A percentile compares a stretch with the other conserved stretches of the same genome.
Evolutionary conservation across 2,797 vertebrate species (phyloP).

Genomic region (Lagorchestes hirsutus): DNA sequence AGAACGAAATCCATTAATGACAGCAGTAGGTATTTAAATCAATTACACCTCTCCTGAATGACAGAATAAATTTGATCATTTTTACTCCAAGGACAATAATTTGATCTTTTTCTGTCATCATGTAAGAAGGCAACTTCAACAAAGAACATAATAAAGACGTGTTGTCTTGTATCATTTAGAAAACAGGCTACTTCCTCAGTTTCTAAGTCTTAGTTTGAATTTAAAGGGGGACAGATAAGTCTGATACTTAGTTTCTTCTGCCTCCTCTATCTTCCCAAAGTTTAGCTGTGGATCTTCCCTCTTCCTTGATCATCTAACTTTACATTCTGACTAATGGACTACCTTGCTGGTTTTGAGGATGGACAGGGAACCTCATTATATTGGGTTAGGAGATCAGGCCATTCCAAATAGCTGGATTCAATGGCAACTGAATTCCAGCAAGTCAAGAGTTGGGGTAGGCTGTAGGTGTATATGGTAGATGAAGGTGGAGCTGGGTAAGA

Average conservation of each 20-base stretch:
- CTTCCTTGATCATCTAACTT: not conserved
- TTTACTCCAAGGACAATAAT: conserved; percentile 62
- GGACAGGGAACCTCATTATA: not conserved
- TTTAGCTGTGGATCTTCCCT: not conserved
- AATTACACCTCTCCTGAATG: conserved; percentile 61
- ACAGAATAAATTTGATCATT: conserved; percentile 65
- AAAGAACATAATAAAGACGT: not conserved
- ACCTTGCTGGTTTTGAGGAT: conserved; percentile 9
- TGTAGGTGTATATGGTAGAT: not conserved
- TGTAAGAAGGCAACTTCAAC: conserved; percentile 39
- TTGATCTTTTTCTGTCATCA: conserved; percentile 44
- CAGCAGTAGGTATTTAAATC: conserved; percentile 66
- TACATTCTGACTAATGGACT: not conserved
- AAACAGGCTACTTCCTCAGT: not conserved
- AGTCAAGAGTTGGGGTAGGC: not conserved
- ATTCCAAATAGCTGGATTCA: not conserved
- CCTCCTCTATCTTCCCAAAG: not conserved
- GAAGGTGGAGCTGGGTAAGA: not conserved
- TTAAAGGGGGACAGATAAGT: not conserved
- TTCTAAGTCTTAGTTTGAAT: conserved; percentile 46
- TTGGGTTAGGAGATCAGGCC: not conserved
- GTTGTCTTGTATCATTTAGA: not conserved
- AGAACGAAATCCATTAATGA: conserved; percentile 55
- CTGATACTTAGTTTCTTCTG: not conserved
- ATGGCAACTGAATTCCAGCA: not conserved